Percentiles rank a stretch among this genome's conserved stretches.
These are phyloP conservation scores for Lacerta bilineata DNA, from an alignment of 2,797 vertebrate species.

Conservation along the genomic window DNA sequence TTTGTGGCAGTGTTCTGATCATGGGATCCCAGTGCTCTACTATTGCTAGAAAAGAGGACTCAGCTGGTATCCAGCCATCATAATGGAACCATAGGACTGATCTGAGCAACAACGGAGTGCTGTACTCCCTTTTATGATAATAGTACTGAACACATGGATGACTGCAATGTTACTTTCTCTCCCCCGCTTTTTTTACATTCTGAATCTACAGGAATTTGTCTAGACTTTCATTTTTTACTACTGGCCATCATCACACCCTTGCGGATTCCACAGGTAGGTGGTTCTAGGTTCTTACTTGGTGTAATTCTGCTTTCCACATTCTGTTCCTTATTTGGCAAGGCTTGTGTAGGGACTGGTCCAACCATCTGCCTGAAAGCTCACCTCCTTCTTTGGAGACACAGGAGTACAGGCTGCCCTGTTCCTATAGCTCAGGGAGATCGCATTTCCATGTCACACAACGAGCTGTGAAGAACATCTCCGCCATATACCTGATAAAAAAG, in stretches of 20 bases:
- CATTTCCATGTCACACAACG: not conserved
- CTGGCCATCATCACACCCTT: not conserved
- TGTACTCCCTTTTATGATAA: not conserved
- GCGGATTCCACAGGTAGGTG: not conserved
- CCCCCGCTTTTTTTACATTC: not conserved
- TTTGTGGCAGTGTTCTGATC: not conserved
- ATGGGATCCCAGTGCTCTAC: not conserved
- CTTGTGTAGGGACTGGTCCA: not conserved
- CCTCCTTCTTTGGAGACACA: not conserved
- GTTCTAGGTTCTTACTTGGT: not conserved
- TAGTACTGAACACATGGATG: no score
- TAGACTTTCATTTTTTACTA: not conserved
- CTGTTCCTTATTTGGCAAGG: not conserved
- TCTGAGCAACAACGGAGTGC: not conserved
- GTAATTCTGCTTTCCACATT: not conserved
- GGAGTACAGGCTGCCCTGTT: not conserved
- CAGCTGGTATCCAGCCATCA: not conserved
- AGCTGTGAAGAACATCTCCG: not conserved
- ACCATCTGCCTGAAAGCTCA: not conserved
- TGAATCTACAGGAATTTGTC: not conserved
- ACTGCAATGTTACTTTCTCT: not conserved
- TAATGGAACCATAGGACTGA: not conserved
- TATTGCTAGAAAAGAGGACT: not conserved
- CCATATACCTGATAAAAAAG: not conserved
- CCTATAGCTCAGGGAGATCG: not conserved